These are phyloP conservation scores for Drosophila nr. perissopoda DNA, from an alignment of 2,888 invertebrate genomes.

Conservation along the genomic window DNA sequence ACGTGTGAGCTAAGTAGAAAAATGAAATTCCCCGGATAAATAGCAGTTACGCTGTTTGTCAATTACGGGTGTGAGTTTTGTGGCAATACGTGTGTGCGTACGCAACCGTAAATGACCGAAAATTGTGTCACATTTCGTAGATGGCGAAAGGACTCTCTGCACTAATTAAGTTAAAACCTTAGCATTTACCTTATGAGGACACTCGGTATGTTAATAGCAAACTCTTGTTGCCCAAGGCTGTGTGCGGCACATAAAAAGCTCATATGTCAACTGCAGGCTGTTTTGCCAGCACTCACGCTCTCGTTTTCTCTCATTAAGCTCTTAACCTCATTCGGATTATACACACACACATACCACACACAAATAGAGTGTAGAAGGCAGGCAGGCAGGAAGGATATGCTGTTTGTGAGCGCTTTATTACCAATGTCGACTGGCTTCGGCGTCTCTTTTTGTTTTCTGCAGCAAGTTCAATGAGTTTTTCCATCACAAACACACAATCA, in stretches of 20 bases:
- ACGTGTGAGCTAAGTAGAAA: not conserved
- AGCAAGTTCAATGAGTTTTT: slow-evolving; percentile 50
- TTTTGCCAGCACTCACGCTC: slow-evolving; percentile 23
- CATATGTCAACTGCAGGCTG: slow-evolving; percentile 75
- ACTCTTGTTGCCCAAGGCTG: slow-evolving; percentile 58
- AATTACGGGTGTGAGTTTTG: slow-evolving; percentile 27
- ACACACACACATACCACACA: slow-evolving; percentile 6
- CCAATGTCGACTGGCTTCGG: slow-evolving; percentile 70
- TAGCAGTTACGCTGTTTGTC: slow-evolving; percentile 26
- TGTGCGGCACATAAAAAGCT: slow-evolving; percentile 73
- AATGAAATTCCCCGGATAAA: slow-evolving; percentile 16
- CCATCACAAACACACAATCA: slow-evolving; percentile 1
- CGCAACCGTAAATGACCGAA: slow-evolving; percentile 45
- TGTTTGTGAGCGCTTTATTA: slow-evolving; percentile 76
- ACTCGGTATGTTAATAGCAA: slow-evolving; percentile 67
- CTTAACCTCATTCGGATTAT: slow-evolving; percentile 71
- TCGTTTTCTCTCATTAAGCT: slow-evolving; percentile 67
- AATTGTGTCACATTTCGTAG: slow-evolving; percentile 61
- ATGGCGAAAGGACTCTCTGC: slow-evolving; percentile 42
- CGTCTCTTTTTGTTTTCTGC: slow-evolving; percentile 23
- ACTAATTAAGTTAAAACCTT: slow-evolving; percentile 77
- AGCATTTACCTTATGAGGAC: slow-evolving; percentile 71
- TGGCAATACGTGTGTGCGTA: slow-evolving; percentile 14
- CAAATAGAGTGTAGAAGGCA: slow-evolving; percentile 21
- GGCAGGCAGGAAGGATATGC: slow-evolving; percentile 34